phyloP scores from a whole-genome alignment of 2,113 vertebrate genomes.

The Lampris incognitus region DNA sequence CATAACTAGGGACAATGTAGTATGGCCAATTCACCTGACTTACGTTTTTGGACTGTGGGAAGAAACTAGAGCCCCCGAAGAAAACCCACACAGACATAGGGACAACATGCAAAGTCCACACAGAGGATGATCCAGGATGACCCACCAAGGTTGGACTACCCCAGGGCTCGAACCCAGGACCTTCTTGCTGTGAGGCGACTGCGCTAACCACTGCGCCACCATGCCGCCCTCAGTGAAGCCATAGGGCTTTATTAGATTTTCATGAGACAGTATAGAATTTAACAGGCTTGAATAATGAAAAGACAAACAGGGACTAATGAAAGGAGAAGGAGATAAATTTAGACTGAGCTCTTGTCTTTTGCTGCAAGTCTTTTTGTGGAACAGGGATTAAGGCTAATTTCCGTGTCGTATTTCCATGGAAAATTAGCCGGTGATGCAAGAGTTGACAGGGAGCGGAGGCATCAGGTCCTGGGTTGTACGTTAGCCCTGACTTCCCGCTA shows the following conservation, averaged over 20 bases:
- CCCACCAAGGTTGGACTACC: too few species aligned
- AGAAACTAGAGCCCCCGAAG: too few species aligned
- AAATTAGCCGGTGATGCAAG: conserved; percentile 25
- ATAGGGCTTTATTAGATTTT: conserved; percentile 16
- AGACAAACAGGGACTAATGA: not conserved
- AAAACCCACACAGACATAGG: too few species aligned
- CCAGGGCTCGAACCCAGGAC: too few species aligned
- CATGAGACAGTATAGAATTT: not conserved
- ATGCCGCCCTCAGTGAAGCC: conserved; percentile 2
- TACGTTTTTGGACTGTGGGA: too few species aligned
- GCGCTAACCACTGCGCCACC: too few species aligned
- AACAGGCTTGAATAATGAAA: conserved; percentile 31
- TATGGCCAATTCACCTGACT: too few species aligned
- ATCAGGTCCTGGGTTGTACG: conserved; percentile 6
- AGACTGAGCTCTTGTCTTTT: conserved; percentile 22
- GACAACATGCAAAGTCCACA: too few species aligned
- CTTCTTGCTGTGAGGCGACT: too few species aligned
- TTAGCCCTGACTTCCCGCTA: conserved; percentile 21
- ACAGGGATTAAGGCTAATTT: conserved; percentile 50
- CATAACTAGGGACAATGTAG: too few species aligned
- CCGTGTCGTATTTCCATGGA: conserved; percentile 54
- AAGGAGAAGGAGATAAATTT: conserved; percentile 32
- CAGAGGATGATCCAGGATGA: too few species aligned
- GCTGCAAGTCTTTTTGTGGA: conserved; percentile 11
- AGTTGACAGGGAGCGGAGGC: conserved; percentile 34